phyloP scores from a whole-genome alignment of 2,113 vertebrate genomes.

The Chlorodrepanis virens region DNA sequence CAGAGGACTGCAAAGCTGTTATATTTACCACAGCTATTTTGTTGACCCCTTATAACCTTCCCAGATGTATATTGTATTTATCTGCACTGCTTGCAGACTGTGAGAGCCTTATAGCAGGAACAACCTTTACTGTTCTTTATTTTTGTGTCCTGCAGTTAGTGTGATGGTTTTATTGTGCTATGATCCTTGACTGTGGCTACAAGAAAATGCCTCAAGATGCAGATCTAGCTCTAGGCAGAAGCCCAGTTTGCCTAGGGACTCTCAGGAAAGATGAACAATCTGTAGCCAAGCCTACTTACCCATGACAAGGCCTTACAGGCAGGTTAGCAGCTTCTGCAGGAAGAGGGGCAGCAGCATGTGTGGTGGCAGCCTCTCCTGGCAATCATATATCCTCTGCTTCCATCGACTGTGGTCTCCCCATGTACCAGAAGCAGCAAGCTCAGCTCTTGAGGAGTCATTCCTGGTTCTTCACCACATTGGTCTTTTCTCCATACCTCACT shows the following conservation, averaged over 20 bases:
- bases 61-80: neutral
- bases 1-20: neutral
- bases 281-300: neutral
- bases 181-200: neutral
- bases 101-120: neutral
- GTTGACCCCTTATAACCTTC: neutral
- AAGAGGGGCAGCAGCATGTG: neutral
- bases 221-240: neutral
- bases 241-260: neutral
- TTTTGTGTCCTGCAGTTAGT: neutral
- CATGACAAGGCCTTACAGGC: neutral
- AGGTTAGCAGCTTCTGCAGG: neutral
- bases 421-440: neutral
- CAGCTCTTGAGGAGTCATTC: neutral
- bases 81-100: neutral
- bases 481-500: neutral
- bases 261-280: neutral
- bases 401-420: accelerated
- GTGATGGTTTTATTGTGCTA: neutral
- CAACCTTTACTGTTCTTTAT: neutral
- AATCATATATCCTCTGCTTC: neutral
- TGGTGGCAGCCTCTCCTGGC: neutral
- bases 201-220: neutral
- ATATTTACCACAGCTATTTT: neutral
- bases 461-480: neutral